Evolutionary conservation across 2,113 vertebrate genomes (phyloP).

Genomic region (Pogona vitticeps): DNA sequence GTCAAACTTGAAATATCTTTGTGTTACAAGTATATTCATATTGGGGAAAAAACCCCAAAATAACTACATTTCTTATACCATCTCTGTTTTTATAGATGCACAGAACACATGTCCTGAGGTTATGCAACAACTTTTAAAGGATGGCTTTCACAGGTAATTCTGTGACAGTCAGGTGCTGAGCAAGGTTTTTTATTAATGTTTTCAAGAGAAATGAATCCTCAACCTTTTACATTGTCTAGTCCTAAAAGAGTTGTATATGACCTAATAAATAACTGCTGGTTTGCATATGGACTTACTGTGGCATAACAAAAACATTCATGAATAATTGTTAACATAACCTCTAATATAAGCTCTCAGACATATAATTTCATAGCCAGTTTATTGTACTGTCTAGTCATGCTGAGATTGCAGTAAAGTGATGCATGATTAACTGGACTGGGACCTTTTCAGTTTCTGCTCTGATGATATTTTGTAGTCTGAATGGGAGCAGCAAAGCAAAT

Average conservation of each 20-base stretch:
- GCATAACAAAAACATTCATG: neutral
- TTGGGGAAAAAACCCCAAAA: neutral
- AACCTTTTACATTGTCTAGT: neutral
- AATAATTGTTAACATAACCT: neutral
- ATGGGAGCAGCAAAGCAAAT: neutral
- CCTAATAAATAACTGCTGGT: neutral
- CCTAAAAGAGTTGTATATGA: neutral
- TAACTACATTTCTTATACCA: neutral
- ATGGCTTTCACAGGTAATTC: slow-evolving; percentile 80
- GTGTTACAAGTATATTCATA: neutral
- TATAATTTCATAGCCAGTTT: neutral
- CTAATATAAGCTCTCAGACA: neutral
- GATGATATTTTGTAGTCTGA: neutral
- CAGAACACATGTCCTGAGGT: slow-evolving; percentile 60
- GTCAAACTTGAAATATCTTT: neutral
- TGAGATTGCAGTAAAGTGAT: neutral
- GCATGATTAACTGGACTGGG: neutral
- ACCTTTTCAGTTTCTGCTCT: neutral
- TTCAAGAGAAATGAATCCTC: neutral
- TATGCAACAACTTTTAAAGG: slow-evolving; percentile 73
- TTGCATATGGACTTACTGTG: fast-evolving
- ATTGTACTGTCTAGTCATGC: neutral
- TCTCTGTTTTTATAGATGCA: slow-evolving; percentile 48
- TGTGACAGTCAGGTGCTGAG: neutral
- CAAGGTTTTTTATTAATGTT: fast-evolving